Evolutionary conservation across 2,888 invertebrate genomes (phyloP).

Genomic region (Rhagonycha lutea): DNA sequence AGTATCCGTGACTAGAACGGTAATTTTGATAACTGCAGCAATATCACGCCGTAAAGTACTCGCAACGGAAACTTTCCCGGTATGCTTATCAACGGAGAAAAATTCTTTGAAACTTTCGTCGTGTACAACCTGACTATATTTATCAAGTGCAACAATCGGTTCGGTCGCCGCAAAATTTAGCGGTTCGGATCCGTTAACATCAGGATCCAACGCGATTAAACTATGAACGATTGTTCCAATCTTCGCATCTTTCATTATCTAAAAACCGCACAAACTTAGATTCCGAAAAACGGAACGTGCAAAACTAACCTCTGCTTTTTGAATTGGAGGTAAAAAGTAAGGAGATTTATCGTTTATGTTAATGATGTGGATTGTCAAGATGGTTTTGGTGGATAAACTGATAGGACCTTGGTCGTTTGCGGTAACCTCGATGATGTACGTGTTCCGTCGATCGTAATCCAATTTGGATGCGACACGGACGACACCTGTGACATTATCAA

Average conservation of each 20-base stretch:
- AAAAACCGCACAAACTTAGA: slow-evolving; percentile 17
- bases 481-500: slow-evolving; percentile 78
- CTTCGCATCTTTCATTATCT: slow-evolving; percentile 78
- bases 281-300: not conserved
- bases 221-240: slow-evolving; percentile 73
- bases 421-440: slow-evolving; percentile 79
- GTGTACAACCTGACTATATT: slow-evolving; percentile 70
- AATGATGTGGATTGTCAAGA: slow-evolving; percentile 75
- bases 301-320: slow-evolving; percentile 70
- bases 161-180: slow-evolving; percentile 70
- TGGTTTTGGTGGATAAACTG: slow-evolving; percentile 78
- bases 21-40: slow-evolving; percentile 77
- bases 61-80: slow-evolving; percentile 68
- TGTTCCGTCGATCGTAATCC: slow-evolving; percentile 80
- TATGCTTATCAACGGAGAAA: slow-evolving; percentile 66
- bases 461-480: slow-evolving; percentile 77
- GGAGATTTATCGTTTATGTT: slow-evolving; percentile 90
- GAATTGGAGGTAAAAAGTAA: slow-evolving; percentile 76
- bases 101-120: slow-evolving; percentile 62
- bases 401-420: slow-evolving; percentile 85
- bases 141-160: slow-evolving; percentile 78
- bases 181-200: slow-evolving; percentile 71
- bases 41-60: slow-evolving; percentile 66
- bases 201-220: slow-evolving; percentile 78
- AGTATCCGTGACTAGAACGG: slow-evolving; percentile 79